A percentile compares a stretch with the other conserved stretches of the same genome.
These are phyloP conservation scores for Pterocles orientalis DNA, from an alignment of 2,113 vertebrate species.

Conservation along the genomic window DNA sequence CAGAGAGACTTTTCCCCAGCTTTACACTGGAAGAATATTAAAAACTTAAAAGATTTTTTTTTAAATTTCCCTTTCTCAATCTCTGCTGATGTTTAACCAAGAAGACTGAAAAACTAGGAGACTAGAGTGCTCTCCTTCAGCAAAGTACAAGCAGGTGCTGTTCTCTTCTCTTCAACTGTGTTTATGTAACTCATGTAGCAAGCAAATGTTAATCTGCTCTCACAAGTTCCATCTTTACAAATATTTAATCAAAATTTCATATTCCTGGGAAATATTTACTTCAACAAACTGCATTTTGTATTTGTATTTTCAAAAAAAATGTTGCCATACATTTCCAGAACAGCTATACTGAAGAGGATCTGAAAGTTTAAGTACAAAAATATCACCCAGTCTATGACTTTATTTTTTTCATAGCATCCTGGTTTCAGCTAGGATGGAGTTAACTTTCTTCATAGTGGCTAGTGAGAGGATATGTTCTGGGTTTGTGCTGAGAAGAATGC, in stretches of 20 bases:
- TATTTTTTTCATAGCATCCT: not conserved
- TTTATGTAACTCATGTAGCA: not conserved
- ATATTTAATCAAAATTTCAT: not conserved
- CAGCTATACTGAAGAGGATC: not conserved
- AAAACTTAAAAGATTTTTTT: not conserved
- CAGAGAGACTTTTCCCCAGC: fast-evolving
- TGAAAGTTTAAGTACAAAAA: not conserved
- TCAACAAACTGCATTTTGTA: not conserved
- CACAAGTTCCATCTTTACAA: not conserved
- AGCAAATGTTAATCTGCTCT: not conserved
- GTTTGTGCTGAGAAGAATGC: too few species aligned
- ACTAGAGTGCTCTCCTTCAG: not conserved
- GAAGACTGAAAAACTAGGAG: not conserved
- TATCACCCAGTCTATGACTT: not conserved
- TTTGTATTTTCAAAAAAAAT: not conserved
- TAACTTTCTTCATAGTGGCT: too few species aligned
- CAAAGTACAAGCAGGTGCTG: not conserved
- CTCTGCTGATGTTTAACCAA: not conserved
- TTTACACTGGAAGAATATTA: not conserved
- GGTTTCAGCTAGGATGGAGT: too few species aligned
- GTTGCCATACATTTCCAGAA: not conserved
- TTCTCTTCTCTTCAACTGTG: not conserved
- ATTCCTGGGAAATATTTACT: not conserved
- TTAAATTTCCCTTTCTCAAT: not conserved
- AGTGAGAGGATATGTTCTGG: too few species aligned